Evolutionary conservation across 2,888 invertebrate species (phyloP), one percentile per base, ranked within the genome.

Genomic region (Sesia apiformis): DNA sequence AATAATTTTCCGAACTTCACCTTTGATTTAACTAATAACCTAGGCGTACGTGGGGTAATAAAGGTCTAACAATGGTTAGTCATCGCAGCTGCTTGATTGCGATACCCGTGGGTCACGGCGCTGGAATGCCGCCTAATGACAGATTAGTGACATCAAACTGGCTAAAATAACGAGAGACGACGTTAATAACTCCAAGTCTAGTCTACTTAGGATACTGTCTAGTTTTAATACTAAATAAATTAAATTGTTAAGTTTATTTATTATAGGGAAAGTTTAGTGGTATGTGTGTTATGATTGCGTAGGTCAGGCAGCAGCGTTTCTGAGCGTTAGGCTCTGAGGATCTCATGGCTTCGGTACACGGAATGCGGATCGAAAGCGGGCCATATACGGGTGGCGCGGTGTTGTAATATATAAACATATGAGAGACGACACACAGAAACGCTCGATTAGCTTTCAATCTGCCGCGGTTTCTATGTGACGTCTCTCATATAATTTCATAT

Each of bases 111-210:
- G 86, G 84, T 86, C 85, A 85, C 68, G 71, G 75, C 72, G 78
- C 84, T 79, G 74, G 87, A 85, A 86, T 86, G 84, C 69, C 58
- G 77, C 63, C 74, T 81, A 82, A 84, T 86, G 85, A 85, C 82
- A 81, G 80, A 84, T 79, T 72, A 71, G 67, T 62, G 76, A 78
- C 82, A 75, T 70, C 70, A 67, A 63, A 63, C 57, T 55, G 61
- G 60, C 58, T 65, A 58, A 59, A 66, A 65, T 65, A 67, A 73
- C 64, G 63, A 61, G 64, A 66, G 58, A 58, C 59, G 64, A 66
- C 64, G 63, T 56, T 59, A 55, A 51, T 50, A 38, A 50, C 46
- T 7, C 46, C 46, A 46, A 23, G 46, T 46, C 23, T 46, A 46
- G 46, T 46, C n/a, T 3, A 46, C 8, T 46, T 46, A 46, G 46